These are phyloP conservation scores for Ophioninae sp. DNA, from an alignment of 2,888 invertebrate species.

Conservation along the genomic window DNA sequence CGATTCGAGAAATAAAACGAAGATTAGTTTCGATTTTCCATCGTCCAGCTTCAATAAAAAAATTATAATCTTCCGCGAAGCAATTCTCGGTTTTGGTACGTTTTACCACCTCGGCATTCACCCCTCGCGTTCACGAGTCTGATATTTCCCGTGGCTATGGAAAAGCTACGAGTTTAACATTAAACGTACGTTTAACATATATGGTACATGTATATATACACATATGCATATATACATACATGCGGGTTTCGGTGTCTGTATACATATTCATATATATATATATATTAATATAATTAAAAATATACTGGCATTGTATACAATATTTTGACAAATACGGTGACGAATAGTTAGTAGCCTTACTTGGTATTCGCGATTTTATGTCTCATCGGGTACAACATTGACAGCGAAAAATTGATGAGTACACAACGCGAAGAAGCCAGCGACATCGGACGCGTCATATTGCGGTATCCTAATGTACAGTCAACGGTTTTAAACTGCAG, in stretches of 20 bases:
- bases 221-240: background rate
- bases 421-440: background rate
- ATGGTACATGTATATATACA: slow-evolving; percentile 30
- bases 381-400: slow-evolving; percentile 17
- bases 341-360: slow-evolving; percentile 59
- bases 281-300: slow-evolving; percentile 66
- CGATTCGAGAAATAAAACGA: too few species aligned
- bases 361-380: slow-evolving; percentile 51
- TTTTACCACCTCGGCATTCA: background rate
- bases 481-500: slow-evolving; percentile 22
- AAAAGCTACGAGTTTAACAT: slow-evolving; percentile 52
- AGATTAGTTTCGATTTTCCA: too few species aligned
- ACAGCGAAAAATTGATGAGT: background rate
- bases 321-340: slow-evolving; percentile 56
- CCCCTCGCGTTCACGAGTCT: background rate
- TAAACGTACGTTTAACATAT: slow-evolving; percentile 47
- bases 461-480: background rate
- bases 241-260: slow-evolving; percentile 1
- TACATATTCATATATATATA: slow-evolving; percentile 26
- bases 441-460: background rate
- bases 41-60: background rate
- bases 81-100: background rate
- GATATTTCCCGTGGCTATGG: slow-evolving; percentile 32
- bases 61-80: background rate
- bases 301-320: slow-evolving; percentile 67